These are phyloP conservation scores for Phrynocephalus guinanensis DNA, from an alignment of 2,797 vertebrate genomes.

Conservation along the genomic window DNA sequence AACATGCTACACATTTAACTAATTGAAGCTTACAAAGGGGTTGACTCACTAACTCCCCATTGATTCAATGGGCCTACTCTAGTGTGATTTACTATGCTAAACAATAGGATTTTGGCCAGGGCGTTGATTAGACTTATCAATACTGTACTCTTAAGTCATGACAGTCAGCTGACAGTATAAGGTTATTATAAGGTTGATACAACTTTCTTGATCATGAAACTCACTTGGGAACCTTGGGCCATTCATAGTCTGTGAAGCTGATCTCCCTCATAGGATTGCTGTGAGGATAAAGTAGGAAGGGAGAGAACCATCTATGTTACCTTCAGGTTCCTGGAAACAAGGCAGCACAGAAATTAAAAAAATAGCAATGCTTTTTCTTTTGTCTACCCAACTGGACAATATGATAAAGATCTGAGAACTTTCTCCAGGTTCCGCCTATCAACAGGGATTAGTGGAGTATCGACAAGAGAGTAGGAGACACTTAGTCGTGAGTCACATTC, in stretches of 20 bases:
- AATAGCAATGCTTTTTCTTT: too few species aligned
- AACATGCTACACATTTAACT: too few species aligned
- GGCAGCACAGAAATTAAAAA: too few species aligned
- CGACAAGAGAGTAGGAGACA: neutral
- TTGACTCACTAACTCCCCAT: too few species aligned
- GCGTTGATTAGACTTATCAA: neutral
- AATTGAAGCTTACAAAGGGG: too few species aligned
- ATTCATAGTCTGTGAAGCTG: neutral
- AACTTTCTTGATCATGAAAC: neutral
- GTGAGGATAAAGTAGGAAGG: too few species aligned
- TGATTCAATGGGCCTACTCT: too few species aligned
- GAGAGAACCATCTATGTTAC: too few species aligned
- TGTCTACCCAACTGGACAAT: neutral
- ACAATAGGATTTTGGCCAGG: too few species aligned
- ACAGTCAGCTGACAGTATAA: neutral
- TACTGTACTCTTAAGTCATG: neutral
- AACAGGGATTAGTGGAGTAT: neutral
- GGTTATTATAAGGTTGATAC: neutral
- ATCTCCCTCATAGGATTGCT: too few species aligned
- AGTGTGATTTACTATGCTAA: too few species aligned
- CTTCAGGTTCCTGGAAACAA: too few species aligned
- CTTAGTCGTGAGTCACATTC: neutral
- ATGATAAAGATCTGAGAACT: neutral
- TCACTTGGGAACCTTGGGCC: neutral
- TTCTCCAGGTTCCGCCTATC: neutral